Percentiles rank a stretch among this genome's conserved stretches.
Evolutionary conservation across 2,113 vertebrate genomes (phyloP).

Genomic region (Tenrec ecaudatus): DNA sequence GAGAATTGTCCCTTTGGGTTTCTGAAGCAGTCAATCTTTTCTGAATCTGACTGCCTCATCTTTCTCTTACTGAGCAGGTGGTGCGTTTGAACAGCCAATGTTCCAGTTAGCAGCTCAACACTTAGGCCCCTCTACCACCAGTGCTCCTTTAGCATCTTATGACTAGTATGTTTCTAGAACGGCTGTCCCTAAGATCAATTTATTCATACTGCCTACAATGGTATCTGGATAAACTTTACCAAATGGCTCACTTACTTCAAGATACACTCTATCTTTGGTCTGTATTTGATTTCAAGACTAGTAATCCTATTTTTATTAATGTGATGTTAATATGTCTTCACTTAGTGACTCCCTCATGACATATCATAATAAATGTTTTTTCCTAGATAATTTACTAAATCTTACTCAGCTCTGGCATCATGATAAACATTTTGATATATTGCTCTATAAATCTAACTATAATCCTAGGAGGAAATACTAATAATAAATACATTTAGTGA

Average conservation of each 20-base stretch:
- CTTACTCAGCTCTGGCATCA: not conserved
- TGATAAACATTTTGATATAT: not conserved
- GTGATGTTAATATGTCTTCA: not conserved
- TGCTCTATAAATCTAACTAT: not conserved
- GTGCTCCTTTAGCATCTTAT: not conserved
- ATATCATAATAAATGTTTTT: not conserved
- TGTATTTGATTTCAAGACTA: not conserved
- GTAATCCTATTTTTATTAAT: not conserved
- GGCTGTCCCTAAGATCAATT: not conserved
- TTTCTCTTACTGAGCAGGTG: no score
- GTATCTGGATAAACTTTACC: not conserved
- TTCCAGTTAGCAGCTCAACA: no score
- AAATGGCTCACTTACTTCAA: not conserved
- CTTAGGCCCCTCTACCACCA: no score
- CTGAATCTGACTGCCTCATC: no score
- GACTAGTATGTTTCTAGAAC: not conserved
- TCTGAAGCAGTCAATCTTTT: no score
- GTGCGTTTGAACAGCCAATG: no score
- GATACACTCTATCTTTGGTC: not conserved
- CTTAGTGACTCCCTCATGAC: not conserved
- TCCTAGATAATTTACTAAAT: not conserved
- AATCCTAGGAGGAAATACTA: not conserved
- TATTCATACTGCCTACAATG: not conserved
- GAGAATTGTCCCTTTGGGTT: no score
- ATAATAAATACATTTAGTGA: constrained; percentile 20